These are phyloP conservation scores for Cyprinella venusta DNA, from an alignment of 2,797 vertebrate species.

Conservation along the genomic window DNA sequence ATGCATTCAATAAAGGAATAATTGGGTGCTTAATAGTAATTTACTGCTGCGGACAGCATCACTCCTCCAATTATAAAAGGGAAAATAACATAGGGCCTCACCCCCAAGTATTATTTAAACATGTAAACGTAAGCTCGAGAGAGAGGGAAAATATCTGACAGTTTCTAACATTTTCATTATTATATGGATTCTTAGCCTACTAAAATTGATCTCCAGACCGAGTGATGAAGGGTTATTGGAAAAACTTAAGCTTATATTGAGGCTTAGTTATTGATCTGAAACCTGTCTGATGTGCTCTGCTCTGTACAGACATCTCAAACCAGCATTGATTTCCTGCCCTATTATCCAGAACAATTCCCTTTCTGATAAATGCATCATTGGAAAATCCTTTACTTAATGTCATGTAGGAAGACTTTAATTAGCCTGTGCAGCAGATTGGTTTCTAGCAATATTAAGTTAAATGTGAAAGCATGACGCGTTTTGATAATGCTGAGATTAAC, in stretches of 20 bases:
- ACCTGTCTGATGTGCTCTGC: slow-evolving; percentile 41
- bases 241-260: slow-evolving; percentile 30
- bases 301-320: slow-evolving; percentile 40
- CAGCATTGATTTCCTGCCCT: slow-evolving; percentile 53
- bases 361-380: slow-evolving; percentile 51
- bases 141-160: not conserved
- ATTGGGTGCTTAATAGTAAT: slow-evolving; percentile 53
- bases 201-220: not conserved
- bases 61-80: slow-evolving; percentile 48
- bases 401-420: slow-evolving; percentile 30
- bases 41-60: slow-evolving; percentile 56
- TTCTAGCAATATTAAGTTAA: not conserved
- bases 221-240: slow-evolving; percentile 35
- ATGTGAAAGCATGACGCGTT: not conserved
- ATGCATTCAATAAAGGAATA: slow-evolving; percentile 49
- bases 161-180: slow-evolving; percentile 19
- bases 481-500: not conserved
- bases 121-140: not conserved
- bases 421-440: slow-evolving; percentile 5
- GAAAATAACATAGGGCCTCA: slow-evolving; percentile 29
- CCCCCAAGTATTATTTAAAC: slow-evolving; percentile 19
- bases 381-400: slow-evolving; percentile 37
- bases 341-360: slow-evolving; percentile 46
- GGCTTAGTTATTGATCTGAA: slow-evolving; percentile 53
- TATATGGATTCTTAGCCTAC: not conserved